phyloP scores from a whole-genome alignment of 2,888 invertebrate species.

The Brachyptera risi region DNA sequence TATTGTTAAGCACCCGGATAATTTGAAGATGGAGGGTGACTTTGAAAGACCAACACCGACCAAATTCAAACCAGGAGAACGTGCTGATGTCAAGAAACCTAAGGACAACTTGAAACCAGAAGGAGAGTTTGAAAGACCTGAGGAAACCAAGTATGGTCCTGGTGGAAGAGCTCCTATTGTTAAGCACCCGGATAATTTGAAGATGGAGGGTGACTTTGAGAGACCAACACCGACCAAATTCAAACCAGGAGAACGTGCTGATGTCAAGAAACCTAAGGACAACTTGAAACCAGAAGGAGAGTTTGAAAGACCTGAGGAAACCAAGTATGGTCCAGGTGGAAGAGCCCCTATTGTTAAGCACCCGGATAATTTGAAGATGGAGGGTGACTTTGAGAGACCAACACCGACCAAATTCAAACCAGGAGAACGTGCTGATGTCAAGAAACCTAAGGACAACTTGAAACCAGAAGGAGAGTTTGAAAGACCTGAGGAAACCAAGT shows the following conservation, averaged over 20 bases:
- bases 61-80: constrained; percentile 38
- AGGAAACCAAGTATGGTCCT: constrained; percentile 39
- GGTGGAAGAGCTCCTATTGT: constrained; percentile 40
- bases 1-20: constrained; percentile 48
- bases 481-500: constrained; percentile 38
- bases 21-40: constrained; percentile 57
- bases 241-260: constrained; percentile 43
- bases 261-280: constrained; percentile 36
- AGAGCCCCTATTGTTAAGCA: constrained; percentile 45
- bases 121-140: constrained; percentile 44
- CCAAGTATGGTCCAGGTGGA: constrained; percentile 38
- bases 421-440: constrained; percentile 42
- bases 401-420: constrained; percentile 47
- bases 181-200: constrained; percentile 38
- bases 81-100: constrained; percentile 34
- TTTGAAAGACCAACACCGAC: constrained; percentile 44
- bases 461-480: constrained; percentile 54
- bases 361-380: constrained; percentile 54
- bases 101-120: constrained; percentile 44
- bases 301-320: constrained; percentile 32
- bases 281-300: constrained; percentile 46
- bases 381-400: constrained; percentile 50
- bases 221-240: constrained; percentile 53
- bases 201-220: constrained; percentile 42
- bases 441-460: constrained; percentile 48